Percentiles rank a stretch among this genome's conserved stretches.
phyloP scores from a whole-genome alignment of 1,140 invertebrate species.

The Calephelis nemesis region DNA sequence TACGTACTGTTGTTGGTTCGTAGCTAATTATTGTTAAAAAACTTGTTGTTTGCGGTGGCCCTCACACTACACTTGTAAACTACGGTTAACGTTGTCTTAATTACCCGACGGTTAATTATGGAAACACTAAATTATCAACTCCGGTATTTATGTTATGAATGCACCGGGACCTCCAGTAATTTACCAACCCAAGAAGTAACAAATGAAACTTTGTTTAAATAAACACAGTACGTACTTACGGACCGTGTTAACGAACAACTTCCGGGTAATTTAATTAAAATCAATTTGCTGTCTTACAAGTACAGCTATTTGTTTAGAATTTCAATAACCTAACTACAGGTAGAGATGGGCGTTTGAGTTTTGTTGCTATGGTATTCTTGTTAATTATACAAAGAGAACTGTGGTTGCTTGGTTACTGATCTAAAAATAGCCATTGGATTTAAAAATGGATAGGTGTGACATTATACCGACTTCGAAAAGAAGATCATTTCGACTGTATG shows the following conservation, averaged over 20 bases:
- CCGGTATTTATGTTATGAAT: conserved; percentile 11
- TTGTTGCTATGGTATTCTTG: no score
- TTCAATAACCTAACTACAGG: no score
- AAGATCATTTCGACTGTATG: no score
- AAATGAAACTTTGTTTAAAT: not conserved
- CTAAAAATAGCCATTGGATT: no score
- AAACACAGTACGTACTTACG: not conserved
- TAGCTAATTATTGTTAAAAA: not conserved
- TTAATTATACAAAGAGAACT: no score
- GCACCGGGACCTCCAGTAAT: conserved; percentile 1
- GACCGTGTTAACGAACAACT: not conserved
- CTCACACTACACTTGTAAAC: conserved; percentile 5
- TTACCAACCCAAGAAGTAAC: not conserved
- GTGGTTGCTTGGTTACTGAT: no score
- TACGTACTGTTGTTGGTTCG: no score
- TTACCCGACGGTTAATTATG: conserved; percentile 11
- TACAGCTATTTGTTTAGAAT: not conserved
- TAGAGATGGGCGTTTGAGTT: no score
- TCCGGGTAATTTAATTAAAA: conserved; percentile 4
- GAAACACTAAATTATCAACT: conserved; percentile 14
- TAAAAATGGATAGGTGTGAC: no score
- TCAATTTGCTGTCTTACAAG: not conserved
- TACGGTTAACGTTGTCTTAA: conserved; percentile 15
- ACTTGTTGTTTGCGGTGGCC: not conserved
- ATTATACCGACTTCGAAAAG: no score